These are phyloP conservation scores for Pseudorasbora parva DNA, from an alignment of 2,113 vertebrate genomes.

Conservation along the genomic window DNA sequence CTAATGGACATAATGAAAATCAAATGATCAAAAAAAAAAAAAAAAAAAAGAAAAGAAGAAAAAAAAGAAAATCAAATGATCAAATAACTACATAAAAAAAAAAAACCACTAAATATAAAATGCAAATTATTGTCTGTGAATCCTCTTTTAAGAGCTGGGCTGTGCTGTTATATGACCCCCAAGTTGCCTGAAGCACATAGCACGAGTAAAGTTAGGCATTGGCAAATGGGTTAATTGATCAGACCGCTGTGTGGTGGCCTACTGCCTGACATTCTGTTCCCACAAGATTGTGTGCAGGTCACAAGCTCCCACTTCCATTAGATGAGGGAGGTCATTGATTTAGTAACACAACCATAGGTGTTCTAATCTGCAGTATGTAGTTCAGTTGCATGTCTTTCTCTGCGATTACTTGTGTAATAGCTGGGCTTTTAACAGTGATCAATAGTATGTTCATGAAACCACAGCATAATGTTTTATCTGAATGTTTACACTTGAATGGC, in stretches of 20 bases:
- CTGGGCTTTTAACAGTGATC: conserved; percentile 16
- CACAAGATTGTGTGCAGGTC: conserved; percentile 44
- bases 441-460: background rate
- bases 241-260: background rate
- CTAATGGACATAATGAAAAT: conserved; percentile 21
- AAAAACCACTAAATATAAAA: background rate
- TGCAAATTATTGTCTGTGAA: background rate
- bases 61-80: background rate
- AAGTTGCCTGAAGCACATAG: background rate
- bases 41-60: no score
- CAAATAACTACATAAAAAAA: background rate
- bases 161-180: background rate
- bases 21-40: background rate
- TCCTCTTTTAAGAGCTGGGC: background rate
- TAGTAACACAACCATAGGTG: conserved; percentile 39
- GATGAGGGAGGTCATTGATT: conserved; percentile 49
- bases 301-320: conserved; percentile 8
- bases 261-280: conserved; percentile 49
- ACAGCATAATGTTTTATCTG: background rate
- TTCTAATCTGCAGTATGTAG: background rate
- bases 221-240: conserved; percentile 53
- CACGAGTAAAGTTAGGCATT: conserved; percentile 12
- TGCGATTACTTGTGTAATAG: conserved; percentile 28
- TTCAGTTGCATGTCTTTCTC: background rate
- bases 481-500: background rate